These are phyloP conservation scores for Amphipyra berbera DNA, from an alignment of 2,888 invertebrate genomes.

Conservation along the genomic window DNA sequence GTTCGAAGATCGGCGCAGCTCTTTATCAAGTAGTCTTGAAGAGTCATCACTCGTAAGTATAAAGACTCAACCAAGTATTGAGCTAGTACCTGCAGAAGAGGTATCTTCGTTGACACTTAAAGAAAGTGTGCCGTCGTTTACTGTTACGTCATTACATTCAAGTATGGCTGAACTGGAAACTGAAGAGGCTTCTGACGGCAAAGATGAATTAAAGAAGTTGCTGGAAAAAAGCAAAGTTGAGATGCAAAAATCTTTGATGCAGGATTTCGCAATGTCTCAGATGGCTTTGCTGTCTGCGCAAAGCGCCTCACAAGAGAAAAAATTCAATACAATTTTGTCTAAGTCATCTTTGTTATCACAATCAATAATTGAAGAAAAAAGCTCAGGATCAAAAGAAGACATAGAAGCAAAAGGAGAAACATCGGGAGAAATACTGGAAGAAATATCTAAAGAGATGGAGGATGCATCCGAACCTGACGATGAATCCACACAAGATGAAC, in stretches of 20 bases:
- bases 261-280: constrained; percentile 78
- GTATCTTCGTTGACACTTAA: constrained; percentile 62
- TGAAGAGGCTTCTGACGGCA: constrained; percentile 61
- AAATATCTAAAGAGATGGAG: too few relatives aligned
- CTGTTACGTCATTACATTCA: constrained; percentile 75
- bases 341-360: constrained; percentile 26
- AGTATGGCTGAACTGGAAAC: constrained; percentile 44
- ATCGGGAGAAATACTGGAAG: too few relatives aligned
- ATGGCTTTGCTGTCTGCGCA: constrained; percentile 63
- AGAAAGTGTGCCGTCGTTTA: constrained; percentile 79
- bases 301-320: not conserved
- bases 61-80: constrained; percentile 79
- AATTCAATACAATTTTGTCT: not conserved
- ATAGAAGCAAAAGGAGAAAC: constrained; percentile 30
- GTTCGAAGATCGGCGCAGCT: constrained; percentile 26
- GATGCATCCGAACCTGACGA: constrained; percentile 3
- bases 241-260: constrained; percentile 81
- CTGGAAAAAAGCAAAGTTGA: constrained; percentile 78
- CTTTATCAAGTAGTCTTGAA: not conserved
- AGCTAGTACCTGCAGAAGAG: constrained; percentile 69
- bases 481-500: not conserved
- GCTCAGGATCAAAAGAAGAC: constrained; percentile 38
- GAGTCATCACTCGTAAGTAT: constrained; percentile 72
- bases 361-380: constrained; percentile 17
- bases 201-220: constrained; percentile 70